Conservation (phyloP, 2,888 invertebrate species). For the Anthrax anthrax region DNA sequence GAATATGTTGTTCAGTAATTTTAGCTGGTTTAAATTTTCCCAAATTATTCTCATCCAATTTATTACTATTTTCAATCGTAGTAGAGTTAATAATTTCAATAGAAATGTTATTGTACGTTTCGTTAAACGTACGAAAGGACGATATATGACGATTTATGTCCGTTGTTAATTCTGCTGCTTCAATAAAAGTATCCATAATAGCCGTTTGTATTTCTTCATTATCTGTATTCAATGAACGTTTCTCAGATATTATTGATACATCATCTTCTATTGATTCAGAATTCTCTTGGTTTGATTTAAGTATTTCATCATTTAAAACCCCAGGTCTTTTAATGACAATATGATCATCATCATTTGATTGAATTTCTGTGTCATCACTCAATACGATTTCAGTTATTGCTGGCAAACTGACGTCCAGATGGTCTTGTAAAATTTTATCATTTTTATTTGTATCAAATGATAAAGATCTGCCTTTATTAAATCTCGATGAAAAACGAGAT, state of each 20-base stretch:
- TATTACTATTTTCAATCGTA: constrained; percentile 12
- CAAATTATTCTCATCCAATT: constrained; percentile 2
- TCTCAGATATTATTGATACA: neutral
- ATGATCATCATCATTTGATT: neutral
- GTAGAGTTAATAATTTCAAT: constrained; percentile 15
- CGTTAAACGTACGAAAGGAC: constrained; percentile 12
- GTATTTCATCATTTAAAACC: neutral
- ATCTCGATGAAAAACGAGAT: neutral
- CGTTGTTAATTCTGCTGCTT: constrained; percentile 13
- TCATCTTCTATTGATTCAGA: neutral
- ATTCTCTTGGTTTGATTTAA: neutral
- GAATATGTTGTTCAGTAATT: neutral
- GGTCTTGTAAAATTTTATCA: neutral
- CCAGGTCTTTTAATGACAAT: neutral
- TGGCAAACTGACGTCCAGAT: neutral
- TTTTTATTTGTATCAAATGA: neutral
- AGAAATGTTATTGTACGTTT: constrained; percentile 13
- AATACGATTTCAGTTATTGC: neutral
- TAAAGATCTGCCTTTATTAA: neutral
- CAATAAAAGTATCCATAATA: neutral
- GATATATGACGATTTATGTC: constrained; percentile 11
- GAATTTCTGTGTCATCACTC: neutral
- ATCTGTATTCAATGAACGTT: neutral
- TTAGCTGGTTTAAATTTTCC: neutral
- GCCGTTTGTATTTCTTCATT: neutral